Percentiles rank a stretch among this genome's conserved stretches.
phyloP scores from a whole-genome alignment of 2,888 invertebrate genomes.

The Dinocampus coccinellae region DNA sequence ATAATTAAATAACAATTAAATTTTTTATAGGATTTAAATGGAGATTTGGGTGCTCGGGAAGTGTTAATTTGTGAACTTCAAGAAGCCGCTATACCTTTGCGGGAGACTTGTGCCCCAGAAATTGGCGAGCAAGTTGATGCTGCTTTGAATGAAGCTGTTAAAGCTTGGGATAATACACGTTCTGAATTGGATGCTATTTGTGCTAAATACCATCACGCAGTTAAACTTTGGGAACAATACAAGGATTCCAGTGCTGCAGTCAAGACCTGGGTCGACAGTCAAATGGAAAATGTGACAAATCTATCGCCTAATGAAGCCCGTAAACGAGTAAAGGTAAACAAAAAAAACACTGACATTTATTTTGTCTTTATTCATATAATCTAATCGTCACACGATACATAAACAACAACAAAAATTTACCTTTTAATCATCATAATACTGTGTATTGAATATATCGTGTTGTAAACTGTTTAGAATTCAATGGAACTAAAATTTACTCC shows the following conservation, averaged over 20 bases:
- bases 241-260: slow-evolving; percentile 83
- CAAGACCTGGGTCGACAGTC: slow-evolving; percentile 81
- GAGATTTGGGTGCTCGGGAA: slow-evolving; percentile 81
- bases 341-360: background rate
- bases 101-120: slow-evolving; percentile 78
- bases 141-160: slow-evolving; percentile 83
- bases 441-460: no score
- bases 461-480: no score
- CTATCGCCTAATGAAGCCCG: slow-evolving; percentile 81
- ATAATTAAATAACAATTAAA: background rate
- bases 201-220: slow-evolving; percentile 84
- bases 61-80: slow-evolving; percentile 80
- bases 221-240: slow-evolving; percentile 85
- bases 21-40: slow-evolving; percentile 78
- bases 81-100: slow-evolving; percentile 79
- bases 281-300: slow-evolving; percentile 80
- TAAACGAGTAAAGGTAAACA: slow-evolving; percentile 79
- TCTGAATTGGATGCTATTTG: slow-evolving; percentile 82
- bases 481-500: background rate
- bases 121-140: slow-evolving; percentile 81
- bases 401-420: no score
- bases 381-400: no score
- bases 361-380: no score
- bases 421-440: no score
- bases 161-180: slow-evolving; percentile 86